phyloP scores from a whole-genome alignment of 2,888 invertebrate species.

The Myopa testacea region DNA sequence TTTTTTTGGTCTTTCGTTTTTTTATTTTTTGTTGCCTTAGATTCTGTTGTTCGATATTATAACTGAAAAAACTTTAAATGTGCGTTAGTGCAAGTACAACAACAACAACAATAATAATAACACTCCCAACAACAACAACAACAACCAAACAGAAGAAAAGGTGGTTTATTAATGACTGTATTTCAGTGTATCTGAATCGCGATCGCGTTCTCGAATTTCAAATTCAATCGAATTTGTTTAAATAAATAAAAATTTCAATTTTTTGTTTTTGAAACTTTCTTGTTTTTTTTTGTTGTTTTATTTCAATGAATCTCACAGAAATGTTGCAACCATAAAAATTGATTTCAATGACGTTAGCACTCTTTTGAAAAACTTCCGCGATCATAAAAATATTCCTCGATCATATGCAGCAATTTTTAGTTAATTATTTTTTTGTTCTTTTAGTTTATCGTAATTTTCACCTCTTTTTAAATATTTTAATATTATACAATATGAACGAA shows the following conservation, averaged over 20 bases:
- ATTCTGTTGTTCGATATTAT: slow-evolving; percentile 6
- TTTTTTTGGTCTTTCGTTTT: slow-evolving; percentile 21
- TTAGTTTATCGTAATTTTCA: slow-evolving; percentile 7
- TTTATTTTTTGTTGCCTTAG: not conserved
- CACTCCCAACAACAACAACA: not conserved
- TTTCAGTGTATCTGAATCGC: not conserved
- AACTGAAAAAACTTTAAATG: slow-evolving; percentile 15
- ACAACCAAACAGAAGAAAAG: not conserved
- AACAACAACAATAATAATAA: slow-evolving; percentile 10
- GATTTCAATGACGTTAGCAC: not conserved
- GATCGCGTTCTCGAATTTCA: no score
- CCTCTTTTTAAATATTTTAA: not conserved
- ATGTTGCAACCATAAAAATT: no score
- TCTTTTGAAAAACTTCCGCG: not conserved
- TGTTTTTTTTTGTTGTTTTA: no score
- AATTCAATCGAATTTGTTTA: no score
- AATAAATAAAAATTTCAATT: no score
- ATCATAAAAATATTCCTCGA: not conserved
- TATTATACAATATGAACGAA: slow-evolving; percentile 9
- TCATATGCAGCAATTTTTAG: not conserved
- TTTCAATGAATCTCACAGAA: no score
- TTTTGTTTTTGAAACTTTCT: no score
- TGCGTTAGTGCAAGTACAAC: slow-evolving; percentile 23
- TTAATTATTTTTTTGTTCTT: no score
- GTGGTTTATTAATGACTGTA: not conserved